phyloP scores from a whole-genome alignment of 2,888 invertebrate species.

The Hydriomena furcata region DNA sequence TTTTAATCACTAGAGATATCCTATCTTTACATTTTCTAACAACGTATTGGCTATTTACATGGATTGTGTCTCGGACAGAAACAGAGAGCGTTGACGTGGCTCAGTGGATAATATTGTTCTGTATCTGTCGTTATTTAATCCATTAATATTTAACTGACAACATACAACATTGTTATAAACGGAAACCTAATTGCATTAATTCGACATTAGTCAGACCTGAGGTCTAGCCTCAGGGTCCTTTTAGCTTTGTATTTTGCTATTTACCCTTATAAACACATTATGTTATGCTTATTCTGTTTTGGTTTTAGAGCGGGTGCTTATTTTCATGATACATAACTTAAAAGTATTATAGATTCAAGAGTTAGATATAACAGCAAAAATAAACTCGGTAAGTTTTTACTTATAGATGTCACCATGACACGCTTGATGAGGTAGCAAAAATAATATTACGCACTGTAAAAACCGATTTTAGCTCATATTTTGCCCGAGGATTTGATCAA shows the following conservation, averaged over 20 bases:
- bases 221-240: slow-evolving; percentile 21
- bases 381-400: too few species aligned
- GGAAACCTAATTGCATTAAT: slow-evolving; percentile 43
- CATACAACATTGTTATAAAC: slow-evolving; percentile 39
- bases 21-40: slow-evolving; percentile 11
- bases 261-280: not conserved
- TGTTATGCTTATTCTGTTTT: slow-evolving; percentile 1
- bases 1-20: slow-evolving; percentile 7
- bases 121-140: slow-evolving; percentile 34
- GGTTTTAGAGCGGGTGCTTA: too few species aligned
- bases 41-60: slow-evolving; percentile 12
- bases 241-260: slow-evolving; percentile 30
- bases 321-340: too few species aligned
- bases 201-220: slow-evolving; percentile 36
- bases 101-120: slow-evolving; percentile 37
- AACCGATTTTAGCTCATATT: too few species aligned
- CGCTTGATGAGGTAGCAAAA: too few species aligned
- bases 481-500: too few species aligned
- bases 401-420: too few species aligned
- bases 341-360: too few species aligned
- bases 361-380: too few species aligned
- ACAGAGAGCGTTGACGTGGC: slow-evolving; percentile 16
- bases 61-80: slow-evolving; percentile 12
- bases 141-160: slow-evolving; percentile 40
- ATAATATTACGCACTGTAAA: too few species aligned